Evolutionary conservation across 2,797 vertebrate species (phyloP), one percentile per base, ranked within the genome.

Genomic region (Sebastes matsubarae): DNA sequence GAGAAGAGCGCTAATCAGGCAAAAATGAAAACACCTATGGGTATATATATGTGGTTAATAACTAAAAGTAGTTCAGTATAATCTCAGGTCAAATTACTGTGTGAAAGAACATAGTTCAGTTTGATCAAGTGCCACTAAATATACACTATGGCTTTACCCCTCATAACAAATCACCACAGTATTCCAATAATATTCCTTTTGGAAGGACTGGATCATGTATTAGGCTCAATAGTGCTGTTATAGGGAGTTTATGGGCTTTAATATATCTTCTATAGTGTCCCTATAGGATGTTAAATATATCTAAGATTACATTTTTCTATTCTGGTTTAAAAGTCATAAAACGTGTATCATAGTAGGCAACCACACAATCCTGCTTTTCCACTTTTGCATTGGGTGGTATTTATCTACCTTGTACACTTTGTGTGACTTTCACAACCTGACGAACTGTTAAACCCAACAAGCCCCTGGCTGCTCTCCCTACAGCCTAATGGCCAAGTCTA

Each of bases 401-500:
- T 85, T 72, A 87, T 87, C 68, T 64, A 83, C 75, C 67, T 83
- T 83, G 71, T 58, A 79, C 54, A 80, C 74, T 86, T 87, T 82
- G 67, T 85, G 83, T 88, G 84, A 88, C 87, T 89, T 92, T 92
- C 77, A 87, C 80, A 89, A 87, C 86, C 80, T 82, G 90, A 89
- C 46, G 22, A 87, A 84, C 77, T 86, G 80, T 88, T 88, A 91
- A 90, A 89, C 61, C 82, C 86, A 85, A 85, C 80, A 91, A 84
- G 87, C 84, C 88, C 81, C 82, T 68, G 83, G 82, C 50, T 1
- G 20, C 85, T 85, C 74, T 87, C 77, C 81, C 85, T 81, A 63
- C 88, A 85, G 81, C 89, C 91, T 94, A 94, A 94, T 94, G 90
- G 90, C 60, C 86, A 77, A 12, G 58, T 87, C 85, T 90, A 90